Percentiles rank a stretch among this genome's conserved stretches.
These are phyloP conservation scores for Brachyrhaphis roseni DNA, from an alignment of 2,797 vertebrate genomes.

Conservation along the genomic window DNA sequence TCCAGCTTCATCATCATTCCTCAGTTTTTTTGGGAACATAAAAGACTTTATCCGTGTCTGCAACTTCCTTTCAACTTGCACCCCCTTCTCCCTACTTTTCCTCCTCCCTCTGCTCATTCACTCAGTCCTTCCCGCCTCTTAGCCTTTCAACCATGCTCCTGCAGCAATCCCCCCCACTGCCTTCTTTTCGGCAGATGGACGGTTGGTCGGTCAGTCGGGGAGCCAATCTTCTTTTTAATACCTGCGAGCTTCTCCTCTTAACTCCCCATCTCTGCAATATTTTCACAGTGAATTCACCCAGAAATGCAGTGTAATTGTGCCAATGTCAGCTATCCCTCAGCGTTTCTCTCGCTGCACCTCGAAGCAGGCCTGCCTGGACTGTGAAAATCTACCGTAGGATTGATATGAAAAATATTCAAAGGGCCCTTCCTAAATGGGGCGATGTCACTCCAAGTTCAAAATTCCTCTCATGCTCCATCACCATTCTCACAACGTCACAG, in stretches of 20 bases:
- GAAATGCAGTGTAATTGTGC: constrained; percentile 75
- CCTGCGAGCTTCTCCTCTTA: constrained; percentile 24
- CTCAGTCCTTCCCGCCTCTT: constrained; percentile 61
- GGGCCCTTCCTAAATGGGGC: constrained; percentile 34
- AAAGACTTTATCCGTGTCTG: constrained; percentile 16
- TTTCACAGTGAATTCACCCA: constrained; percentile 76
- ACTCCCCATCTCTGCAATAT: constrained; percentile 40
- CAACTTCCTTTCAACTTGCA: constrained; percentile 46
- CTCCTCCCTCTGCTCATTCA: constrained; percentile 37
- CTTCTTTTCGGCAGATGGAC: constrained; percentile 11
- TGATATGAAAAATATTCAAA: constrained; percentile 33
- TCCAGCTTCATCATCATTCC: background rate
- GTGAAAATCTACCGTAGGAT: constrained; percentile 27
- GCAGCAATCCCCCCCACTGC: constrained; percentile 22
- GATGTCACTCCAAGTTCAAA: constrained; percentile 36
- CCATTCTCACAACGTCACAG: constrained; percentile 20
- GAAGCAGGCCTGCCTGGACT: constrained; percentile 35
- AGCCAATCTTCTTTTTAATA: constrained; percentile 23
- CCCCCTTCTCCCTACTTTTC: constrained; percentile 16
- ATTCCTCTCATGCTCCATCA: constrained; percentile 33
- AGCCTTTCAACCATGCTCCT: constrained; percentile 61
- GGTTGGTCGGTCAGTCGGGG: background rate
- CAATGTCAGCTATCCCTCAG: constrained; percentile 64
- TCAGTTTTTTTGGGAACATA: background rate
- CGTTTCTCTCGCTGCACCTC: constrained; percentile 36